Conservation (phyloP, 1,140 invertebrate species). For the Hetaerina americana region DNA sequence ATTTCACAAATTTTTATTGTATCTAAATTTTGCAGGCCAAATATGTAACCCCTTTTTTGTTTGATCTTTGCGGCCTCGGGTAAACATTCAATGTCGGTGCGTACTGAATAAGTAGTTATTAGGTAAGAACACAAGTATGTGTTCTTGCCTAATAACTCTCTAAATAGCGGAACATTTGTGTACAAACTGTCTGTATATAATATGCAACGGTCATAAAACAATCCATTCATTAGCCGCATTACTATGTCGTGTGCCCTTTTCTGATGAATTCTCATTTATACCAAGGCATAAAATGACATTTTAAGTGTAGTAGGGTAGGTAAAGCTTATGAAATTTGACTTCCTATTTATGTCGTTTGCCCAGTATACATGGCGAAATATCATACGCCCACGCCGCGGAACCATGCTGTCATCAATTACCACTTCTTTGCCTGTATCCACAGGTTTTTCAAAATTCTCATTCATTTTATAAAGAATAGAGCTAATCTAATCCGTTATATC, state of each 20-base stretch:
- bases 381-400: constrained; percentile 26
- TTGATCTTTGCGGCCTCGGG: constrained; percentile 3
- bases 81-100: constrained; percentile 8
- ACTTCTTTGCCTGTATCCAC: no score
- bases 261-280: constrained; percentile 15
- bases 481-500: no score
- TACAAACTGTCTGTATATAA: constrained; percentile 25
- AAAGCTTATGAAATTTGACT: constrained; percentile 28
- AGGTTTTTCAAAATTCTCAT: no score
- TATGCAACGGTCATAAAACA: constrained; percentile 21
- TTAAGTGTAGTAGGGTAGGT: constrained; percentile 23
- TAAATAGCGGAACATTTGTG: constrained; percentile 28
- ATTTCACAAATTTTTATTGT: constrained; percentile 24
- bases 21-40: constrained; percentile 24
- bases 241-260: constrained; percentile 15
- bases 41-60: constrained; percentile 18
- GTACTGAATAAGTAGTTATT: constrained; percentile 32
- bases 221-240: constrained; percentile 14
- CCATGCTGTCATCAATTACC: constrained; percentile 29
- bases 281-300: constrained; percentile 23
- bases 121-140: constrained; percentile 31
- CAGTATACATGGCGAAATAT: constrained; percentile 26
- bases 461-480: no score
- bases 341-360: constrained; percentile 28
- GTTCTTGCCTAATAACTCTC: constrained; percentile 23